A percentile compares a stretch with the other conserved stretches of the same genome.
phyloP scores from a whole-genome alignment of 2,113 vertebrate genomes.

The Poicephalus meyeri region DNA sequence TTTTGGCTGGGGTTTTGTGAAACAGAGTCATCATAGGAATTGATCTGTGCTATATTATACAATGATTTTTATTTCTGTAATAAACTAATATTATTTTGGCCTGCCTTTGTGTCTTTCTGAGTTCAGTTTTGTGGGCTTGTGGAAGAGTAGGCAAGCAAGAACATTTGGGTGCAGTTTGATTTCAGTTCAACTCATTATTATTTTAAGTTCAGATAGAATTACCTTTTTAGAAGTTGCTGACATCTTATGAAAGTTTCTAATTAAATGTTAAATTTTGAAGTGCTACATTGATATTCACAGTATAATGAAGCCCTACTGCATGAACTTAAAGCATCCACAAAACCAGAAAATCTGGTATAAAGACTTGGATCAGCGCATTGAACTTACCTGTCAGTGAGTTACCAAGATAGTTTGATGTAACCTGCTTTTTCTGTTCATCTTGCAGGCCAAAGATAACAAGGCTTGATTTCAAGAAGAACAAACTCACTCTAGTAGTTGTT shows the following conservation, averaged over 20 bases:
- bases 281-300: neutral
- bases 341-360: neutral
- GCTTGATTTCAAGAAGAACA: slow-evolving; percentile 97
- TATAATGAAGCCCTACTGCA: neutral
- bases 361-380: neutral
- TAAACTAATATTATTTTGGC: neutral
- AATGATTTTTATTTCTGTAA: neutral
- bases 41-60: neutral
- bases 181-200: neutral
- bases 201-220: neutral
- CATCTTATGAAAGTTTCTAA: neutral
- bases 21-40: neutral
- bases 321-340: neutral
- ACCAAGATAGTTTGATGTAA: neutral
- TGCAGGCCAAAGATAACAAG: slow-evolving; percentile 97
- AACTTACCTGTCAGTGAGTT: neutral
- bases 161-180: neutral
- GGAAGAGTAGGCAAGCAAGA: neutral
- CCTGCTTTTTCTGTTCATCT: neutral
- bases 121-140: neutral
- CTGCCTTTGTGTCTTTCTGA: neutral
- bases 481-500: slow-evolving; percentile 94
- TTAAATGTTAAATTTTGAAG: neutral
- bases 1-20: neutral
- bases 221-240: neutral